These are phyloP conservation scores for Tangara arthus DNA, from an alignment of 2,797 vertebrate species.

Conservation along the genomic window DNA sequence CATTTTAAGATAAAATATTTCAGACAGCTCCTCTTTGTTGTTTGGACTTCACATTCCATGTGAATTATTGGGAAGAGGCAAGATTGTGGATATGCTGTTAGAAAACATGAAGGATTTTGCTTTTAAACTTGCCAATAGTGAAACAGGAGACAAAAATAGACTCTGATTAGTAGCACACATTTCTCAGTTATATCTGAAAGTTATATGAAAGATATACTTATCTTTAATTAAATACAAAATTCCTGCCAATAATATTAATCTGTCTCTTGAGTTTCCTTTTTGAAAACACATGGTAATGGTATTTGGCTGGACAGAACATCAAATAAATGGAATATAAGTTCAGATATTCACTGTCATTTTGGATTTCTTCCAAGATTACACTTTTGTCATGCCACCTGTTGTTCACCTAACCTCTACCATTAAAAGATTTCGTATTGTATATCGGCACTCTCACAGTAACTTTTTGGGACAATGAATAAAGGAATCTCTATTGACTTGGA, in stretches of 20 bases:
- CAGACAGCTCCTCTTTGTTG: neutral
- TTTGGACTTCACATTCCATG: neutral
- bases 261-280: neutral
- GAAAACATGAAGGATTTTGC: neutral
- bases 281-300: neutral
- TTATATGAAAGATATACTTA: neutral
- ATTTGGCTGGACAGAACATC: neutral
- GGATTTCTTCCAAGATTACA: neutral
- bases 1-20: neutral
- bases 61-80: neutral
- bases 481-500: neutral
- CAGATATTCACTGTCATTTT: neutral
- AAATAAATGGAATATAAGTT: neutral
- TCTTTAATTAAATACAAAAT: neutral
- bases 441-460: neutral
- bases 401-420: neutral
- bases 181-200: neutral
- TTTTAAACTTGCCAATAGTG: neutral
- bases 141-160: neutral
- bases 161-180: neutral
- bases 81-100: neutral
- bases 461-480: neutral
- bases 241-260: neutral
- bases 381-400: neutral
- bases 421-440: neutral